A percentile compares a stretch with the other conserved stretches of the same genome.
phyloP scores from a whole-genome alignment of 2,797 vertebrate genomes.

The Acropternis orthonyx region DNA sequence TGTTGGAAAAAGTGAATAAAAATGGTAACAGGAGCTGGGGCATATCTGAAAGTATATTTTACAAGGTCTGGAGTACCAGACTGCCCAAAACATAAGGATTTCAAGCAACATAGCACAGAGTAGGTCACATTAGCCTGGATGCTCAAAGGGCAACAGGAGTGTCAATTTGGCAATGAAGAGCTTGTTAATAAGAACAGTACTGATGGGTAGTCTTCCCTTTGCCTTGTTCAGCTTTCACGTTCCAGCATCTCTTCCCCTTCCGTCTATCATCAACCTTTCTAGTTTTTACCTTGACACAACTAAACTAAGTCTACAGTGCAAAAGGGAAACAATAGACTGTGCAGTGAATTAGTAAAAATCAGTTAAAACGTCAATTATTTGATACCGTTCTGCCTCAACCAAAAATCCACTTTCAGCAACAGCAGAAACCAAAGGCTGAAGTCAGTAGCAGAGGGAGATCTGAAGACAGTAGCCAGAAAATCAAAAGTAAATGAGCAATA shows the following conservation, averaged over 20 bases:
- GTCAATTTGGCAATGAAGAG: background rate
- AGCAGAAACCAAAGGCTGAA: background rate
- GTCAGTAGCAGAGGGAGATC: background rate
- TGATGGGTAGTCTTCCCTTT: background rate
- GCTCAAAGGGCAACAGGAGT: background rate
- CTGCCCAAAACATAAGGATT: background rate
- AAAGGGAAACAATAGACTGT: background rate
- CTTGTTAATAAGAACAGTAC: background rate
- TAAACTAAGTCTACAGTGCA: background rate
- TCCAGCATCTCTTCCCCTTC: background rate
- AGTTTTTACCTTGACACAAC: background rate
- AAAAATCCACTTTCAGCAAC: background rate
- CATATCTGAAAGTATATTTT: background rate
- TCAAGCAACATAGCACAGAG: background rate
- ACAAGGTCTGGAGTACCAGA: background rate
- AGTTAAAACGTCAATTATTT: background rate
- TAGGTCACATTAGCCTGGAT: background rate
- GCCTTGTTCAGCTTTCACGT: background rate
- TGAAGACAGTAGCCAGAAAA: background rate
- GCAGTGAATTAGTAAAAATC: background rate
- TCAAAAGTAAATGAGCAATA: background rate
- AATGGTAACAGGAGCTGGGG: background rate
- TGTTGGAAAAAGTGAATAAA: background rate
- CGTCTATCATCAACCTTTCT: background rate
- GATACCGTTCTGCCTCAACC: background rate